These are phyloP conservation scores for Baryphthengus martii DNA, from an alignment of 2,113 vertebrate genomes.

Conservation along the genomic window DNA sequence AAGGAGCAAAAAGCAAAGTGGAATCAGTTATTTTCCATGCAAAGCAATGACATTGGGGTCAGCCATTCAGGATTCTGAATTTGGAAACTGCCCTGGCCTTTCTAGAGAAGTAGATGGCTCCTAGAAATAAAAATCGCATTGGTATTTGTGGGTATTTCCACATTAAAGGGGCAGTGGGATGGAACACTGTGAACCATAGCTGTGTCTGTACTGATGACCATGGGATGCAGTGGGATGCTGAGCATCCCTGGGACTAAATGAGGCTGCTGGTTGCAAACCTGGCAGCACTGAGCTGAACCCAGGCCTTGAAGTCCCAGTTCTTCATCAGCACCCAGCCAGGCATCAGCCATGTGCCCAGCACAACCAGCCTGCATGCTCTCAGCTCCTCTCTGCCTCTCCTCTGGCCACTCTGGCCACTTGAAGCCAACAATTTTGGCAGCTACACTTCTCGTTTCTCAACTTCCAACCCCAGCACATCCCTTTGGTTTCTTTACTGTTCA, in stretches of 20 bases:
- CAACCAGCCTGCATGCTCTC: not conserved
- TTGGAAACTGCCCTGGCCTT: not conserved
- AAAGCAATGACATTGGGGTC: not conserved
- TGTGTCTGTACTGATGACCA: not conserved
- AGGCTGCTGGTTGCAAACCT: not conserved
- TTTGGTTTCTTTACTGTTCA: not conserved
- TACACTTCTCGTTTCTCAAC: not conserved
- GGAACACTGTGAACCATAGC: fast-evolving
- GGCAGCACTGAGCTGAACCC: not conserved
- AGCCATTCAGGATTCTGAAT: not conserved
- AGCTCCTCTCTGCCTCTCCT: not conserved
- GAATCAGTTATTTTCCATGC: not conserved
- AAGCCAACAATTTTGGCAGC: not conserved
- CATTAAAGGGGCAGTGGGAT: not conserved
- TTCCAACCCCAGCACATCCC: not conserved
- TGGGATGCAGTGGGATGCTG: not conserved
- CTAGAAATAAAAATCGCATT: not conserved
- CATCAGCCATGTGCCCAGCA: not conserved
- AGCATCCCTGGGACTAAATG: not conserved
- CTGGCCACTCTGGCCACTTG: not conserved
- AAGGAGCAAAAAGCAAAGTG: not conserved
- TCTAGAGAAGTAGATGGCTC: not conserved
- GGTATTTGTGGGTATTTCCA: not conserved
- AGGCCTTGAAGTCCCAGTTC: not conserved
- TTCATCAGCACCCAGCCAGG: not conserved